These are phyloP conservation scores for Pterocles orientalis DNA, from an alignment of 2,113 vertebrate genomes.

Conservation along the genomic window DNA sequence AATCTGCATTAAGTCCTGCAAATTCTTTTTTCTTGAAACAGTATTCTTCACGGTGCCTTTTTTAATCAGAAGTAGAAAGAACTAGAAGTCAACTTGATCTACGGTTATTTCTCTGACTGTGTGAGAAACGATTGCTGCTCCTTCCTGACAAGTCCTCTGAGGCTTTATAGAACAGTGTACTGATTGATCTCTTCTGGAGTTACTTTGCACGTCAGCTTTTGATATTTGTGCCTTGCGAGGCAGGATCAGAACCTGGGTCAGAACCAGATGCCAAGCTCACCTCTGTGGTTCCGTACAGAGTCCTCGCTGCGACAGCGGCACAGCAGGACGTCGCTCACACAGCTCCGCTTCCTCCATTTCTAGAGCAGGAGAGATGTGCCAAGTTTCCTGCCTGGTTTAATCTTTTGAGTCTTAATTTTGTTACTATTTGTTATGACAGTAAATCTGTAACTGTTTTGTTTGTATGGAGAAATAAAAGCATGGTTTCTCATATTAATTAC, in stretches of 20 bases:
- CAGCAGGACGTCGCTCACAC: accelerated
- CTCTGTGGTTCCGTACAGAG: not conserved
- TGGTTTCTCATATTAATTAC: not conserved
- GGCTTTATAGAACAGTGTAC: not conserved
- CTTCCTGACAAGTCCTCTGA: not conserved
- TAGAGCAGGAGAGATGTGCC: accelerated
- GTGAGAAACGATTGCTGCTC: not conserved
- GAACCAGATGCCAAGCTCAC: not conserved
- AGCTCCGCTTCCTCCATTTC: accelerated
- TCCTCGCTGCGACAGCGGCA: not conserved
- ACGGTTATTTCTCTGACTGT: accelerated
- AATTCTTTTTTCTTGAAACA: not conserved
- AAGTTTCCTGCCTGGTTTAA: not conserved
- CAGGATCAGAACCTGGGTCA: not conserved
- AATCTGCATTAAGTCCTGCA: not conserved
- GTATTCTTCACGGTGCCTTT: not conserved
- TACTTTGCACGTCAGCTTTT: not conserved
- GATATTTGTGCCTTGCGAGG: not conserved
- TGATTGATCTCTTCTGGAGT: not conserved
- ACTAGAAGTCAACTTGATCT: not conserved
- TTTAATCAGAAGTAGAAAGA: not conserved
- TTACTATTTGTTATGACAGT: not conserved
- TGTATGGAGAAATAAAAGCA: not conserved
- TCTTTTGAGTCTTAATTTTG: not conserved
- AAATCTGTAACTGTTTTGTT: not conserved